Base-by-base conservation (phyloP, 30 jellyfish, hydroid and myxozoan genomes). In the Mastigias papua region DNA sequence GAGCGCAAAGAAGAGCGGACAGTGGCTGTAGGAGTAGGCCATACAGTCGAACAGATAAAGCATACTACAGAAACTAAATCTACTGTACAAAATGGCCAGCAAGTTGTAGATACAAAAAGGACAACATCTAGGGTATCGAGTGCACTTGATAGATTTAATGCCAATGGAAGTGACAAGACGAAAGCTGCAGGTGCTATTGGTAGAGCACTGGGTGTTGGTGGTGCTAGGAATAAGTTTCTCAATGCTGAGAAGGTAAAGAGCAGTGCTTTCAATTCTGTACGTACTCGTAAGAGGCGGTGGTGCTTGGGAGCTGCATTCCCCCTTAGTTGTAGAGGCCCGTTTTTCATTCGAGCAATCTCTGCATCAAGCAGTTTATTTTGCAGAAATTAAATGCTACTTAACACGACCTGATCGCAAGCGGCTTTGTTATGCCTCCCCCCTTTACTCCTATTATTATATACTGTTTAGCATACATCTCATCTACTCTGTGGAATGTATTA, bases 101-200 rank as follows among this genome's bases (percentile, higher is more conserved):
- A 84, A 28, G 46, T 84, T 2, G 17, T 82, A 0, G 25, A 31
- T 10, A 50, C 81, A 13, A 69, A 46, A 26, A 84, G 66, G 60
- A 72, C 93, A 33, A 71, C 75, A 5, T 65, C 93, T 29, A 84
- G 93, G 69, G 62, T 60, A 32, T 22, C 93, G 8, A 84, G 67
- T 60, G 66, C 93, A 1, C 46, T 84, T 32, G 87, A 84, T 69
- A 81, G 73, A 17, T 68, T 82, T 54, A 75, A 28, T 20, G 71
- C 76, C 3, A 29, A 13, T 21, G 81, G 72, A 13, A 51, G 23
- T 37, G 92, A 62, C 50, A 79, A 80, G 37, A 30, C 48, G 28
- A 71, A 73, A 61, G 97, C 97, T 9, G 78, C 74, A 7, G 67
- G 76, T 21, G 31, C 91, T 3, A 58, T 89, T 66, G 97, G 97